These are phyloP conservation scores for Steatornis caripensis DNA, from an alignment of 2,113 vertebrate genomes.

Conservation along the genomic window DNA sequence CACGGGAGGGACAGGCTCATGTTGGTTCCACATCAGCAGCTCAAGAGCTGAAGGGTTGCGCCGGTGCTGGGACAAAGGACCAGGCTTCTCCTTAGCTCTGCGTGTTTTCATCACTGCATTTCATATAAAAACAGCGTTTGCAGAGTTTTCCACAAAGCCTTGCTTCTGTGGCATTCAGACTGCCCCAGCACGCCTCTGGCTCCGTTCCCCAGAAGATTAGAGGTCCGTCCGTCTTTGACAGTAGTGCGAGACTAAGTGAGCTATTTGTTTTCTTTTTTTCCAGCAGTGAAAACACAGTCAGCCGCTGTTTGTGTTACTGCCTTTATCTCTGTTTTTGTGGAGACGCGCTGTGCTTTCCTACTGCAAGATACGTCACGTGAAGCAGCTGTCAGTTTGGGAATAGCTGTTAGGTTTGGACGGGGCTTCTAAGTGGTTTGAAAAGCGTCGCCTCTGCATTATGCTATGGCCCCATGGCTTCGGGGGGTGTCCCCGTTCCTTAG, in stretches of 20 bases:
- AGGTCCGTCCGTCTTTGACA: not conserved
- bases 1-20: not conserved
- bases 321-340: not conserved
- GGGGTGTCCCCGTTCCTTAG: not conserved
- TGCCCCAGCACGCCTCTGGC: not conserved
- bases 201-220: not conserved
- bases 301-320: not conserved
- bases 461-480: not conserved
- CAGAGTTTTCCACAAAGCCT: not conserved
- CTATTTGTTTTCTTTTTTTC: conserved; percentile 5
- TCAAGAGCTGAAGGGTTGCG: not conserved
- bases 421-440: not conserved
- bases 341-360: not conserved
- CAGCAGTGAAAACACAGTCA: not conserved
- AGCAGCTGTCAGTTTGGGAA: not conserved
- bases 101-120: not conserved
- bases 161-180: not conserved
- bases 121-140: not conserved
- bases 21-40: not conserved
- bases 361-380: accelerated
- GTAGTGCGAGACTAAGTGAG: not conserved
- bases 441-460: not conserved
- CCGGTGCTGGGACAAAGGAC: not conserved
- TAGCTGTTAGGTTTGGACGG: not conserved
- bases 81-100: not conserved